These are phyloP conservation scores for Macropis europaea DNA, from an alignment of 2,888 invertebrate species.

Conservation along the genomic window DNA sequence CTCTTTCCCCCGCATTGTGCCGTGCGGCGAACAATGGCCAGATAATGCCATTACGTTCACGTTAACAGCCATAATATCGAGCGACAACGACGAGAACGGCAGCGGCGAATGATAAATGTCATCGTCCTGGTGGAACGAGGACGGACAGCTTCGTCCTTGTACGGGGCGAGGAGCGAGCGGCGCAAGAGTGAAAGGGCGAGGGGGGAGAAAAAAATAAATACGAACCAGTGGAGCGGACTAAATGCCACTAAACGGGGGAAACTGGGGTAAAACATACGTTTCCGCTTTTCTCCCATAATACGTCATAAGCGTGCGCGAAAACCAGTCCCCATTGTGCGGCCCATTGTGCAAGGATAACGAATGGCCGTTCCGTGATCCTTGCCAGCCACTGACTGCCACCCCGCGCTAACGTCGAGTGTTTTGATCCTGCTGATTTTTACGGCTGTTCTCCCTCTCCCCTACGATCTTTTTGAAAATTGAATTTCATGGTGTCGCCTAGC, in stretches of 20 bases:
- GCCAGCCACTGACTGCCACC: constrained; percentile 25
- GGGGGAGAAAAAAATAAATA: constrained; percentile 65
- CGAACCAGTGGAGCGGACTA: constrained; percentile 72
- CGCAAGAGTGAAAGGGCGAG: constrained; percentile 5
- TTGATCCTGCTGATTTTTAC: constrained; percentile 63
- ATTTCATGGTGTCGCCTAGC: constrained; percentile 2
- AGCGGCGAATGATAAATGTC: constrained; percentile 69
- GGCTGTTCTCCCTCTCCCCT: constrained; percentile 8
- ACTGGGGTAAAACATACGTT: constrained; percentile 76
- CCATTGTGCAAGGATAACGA: constrained; percentile 72
- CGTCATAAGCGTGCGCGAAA: constrained; percentile 71
- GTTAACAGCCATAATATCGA: constrained; percentile 69
- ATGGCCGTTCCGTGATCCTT: constrained; percentile 67
- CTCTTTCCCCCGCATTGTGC: constrained; percentile 16
- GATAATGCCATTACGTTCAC: constrained; percentile 70
- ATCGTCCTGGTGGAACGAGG: constrained; percentile 57
- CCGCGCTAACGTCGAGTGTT: constrained; percentile 56
- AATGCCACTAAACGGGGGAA: constrained; percentile 75
- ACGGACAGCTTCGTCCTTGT: constrained; percentile 52
- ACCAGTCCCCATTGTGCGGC: constrained; percentile 69
- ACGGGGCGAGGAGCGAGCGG: constrained; percentile 17
- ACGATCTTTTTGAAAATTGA: constrained; percentile 9
- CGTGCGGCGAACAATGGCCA: constrained; percentile 61
- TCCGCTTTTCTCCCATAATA: constrained; percentile 74
- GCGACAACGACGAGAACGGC: constrained; percentile 57